Base-by-base conservation (phyloP, 2,888 invertebrate genomes). In the Heterodera filipjevi region DNA sequence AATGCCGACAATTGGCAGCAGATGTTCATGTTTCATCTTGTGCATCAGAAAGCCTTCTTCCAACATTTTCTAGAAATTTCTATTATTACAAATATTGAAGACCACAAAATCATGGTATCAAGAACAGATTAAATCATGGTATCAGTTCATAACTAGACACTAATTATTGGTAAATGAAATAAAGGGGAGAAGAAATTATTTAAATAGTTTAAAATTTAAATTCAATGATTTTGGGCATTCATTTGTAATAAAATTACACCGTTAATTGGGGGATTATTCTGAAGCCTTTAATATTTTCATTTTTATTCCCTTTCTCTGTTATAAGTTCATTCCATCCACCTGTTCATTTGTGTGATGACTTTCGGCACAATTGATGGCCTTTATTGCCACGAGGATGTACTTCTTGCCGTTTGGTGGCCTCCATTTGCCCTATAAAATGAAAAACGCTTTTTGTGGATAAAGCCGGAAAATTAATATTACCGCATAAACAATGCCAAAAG, bases 401-500 rank as follows among this genome's bases (percentile, higher is more conserved):
- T 66, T 39, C 3, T 33, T 75, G 30, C 64, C 12, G 33, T 49
- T 77, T 19, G 79, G 80, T 59, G 84, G 83, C 64, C 77, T 79
- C 82, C 82, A 86, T 66, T 81, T 84, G n/a, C 85, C 85, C 85
- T 85, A 74, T 46, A 80, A 82, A 46, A n/a, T 22, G n/a, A n/a
- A n/a, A n/a, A n/a, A n/a, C n/a, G 3, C 16, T 10, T n/a, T 30
- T 72, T 79, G 1, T 30, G 16, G 33, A n/a, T 12, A 19, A 22
- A 27, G 3, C 12, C 6, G 19, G 1, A 71, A 33, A 16, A 16
- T 49, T 14, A 30, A 53, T 74, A 79, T 33, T 39, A 81, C 81
- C 53, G 87, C 87, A 74, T 85, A 88, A 5, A 88, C 88, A 27
- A 84, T 84, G 53, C 88, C 88, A 72, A 88, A 88, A 0, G 87